Base-by-base conservation (phyloP, 2,797 vertebrate genomes). In the Salarias fasciatus region DNA sequence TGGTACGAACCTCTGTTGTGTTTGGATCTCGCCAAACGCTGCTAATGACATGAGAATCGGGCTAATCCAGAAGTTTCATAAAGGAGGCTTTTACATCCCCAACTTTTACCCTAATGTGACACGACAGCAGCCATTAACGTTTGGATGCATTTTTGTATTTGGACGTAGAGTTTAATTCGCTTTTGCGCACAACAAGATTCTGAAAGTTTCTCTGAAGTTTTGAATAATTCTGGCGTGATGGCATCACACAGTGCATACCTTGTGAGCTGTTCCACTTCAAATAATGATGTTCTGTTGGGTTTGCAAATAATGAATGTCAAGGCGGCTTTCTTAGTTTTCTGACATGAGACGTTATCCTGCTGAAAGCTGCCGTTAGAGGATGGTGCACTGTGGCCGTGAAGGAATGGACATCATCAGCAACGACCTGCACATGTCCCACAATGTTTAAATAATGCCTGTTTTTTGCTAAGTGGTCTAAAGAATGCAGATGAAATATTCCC, bases 31-130 rank as follows among this genome's bases (percentile, higher is more conserved):
- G 66, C 73, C 47, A 69, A 52, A 10, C 50, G 10, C 15, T 45
- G 42, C 52, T 43, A 24, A 67, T 51, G 6, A 67, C 37, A 57
- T 53, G 11, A 35, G 33, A 69, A 35, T 14, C 15, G 37, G 38
- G 35, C 37, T 59, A 12, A 67, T 68, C 12, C 69, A 75, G 37
- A 46, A 3, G 53, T 55, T 29, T 49, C 30, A 65, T 56, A 45
- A 61, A 37, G 46, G 38, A 38, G 11, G 9, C 47, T 18, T 69
- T 75, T 53, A 53, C 36, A 57, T 14, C 53, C 59, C 53, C 5
- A 46, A 14, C 3, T 18, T 24, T 24, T 24, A 18, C 18, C 18
- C 3, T 24, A 2, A 24, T 31, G 15, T 44, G 12, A 33, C 10
- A 45, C 37, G 11, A 14, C 24, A 31, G 37, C 30, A 11, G 4